These are phyloP conservation scores for Seriola aureovittata DNA, from an alignment of 2,113 vertebrate species.

Conservation along the genomic window DNA sequence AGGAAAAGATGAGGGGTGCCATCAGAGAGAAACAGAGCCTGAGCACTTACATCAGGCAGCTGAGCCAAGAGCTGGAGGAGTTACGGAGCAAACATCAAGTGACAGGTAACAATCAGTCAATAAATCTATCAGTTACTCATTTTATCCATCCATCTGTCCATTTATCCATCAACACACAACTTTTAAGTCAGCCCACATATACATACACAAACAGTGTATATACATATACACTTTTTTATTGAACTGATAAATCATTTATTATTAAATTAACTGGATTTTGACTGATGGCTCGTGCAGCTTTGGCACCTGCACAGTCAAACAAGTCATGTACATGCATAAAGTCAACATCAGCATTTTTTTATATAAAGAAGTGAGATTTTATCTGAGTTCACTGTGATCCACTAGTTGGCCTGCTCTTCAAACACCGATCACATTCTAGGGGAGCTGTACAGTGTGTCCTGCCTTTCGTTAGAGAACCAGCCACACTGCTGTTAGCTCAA, in stretches of 20 bases:
- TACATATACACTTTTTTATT: neutral
- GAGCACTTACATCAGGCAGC: constrained; percentile 19
- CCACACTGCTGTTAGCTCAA: constrained; percentile 54
- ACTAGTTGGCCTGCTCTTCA: neutral
- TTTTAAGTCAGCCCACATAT: neutral
- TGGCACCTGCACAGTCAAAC: neutral
- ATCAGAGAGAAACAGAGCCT: constrained; percentile 55
- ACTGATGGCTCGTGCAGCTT: neutral
- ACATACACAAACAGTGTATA: neutral
- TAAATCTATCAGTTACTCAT: constrained; percentile 14
- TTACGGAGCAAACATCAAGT: constrained; percentile 45
- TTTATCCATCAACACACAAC: constrained; percentile 5
- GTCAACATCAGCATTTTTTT: neutral
- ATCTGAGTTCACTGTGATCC: neutral
- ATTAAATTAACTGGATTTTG: neutral
- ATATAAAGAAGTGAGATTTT: neutral
- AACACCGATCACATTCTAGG: neutral
- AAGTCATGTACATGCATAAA: neutral
- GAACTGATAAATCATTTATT: neutral
- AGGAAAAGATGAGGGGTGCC: constrained; percentile 48
- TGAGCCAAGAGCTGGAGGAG: constrained; percentile 60
- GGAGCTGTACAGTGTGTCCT: constrained; percentile 6
- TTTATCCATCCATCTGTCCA: constrained; percentile 5
- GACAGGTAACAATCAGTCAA: constrained; percentile 64
- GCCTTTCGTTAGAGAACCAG: constrained; percentile 36